phyloP scores from a whole-genome alignment of 2,113 vertebrate genomes.

The Nyctereutes procyonoides region DNA sequence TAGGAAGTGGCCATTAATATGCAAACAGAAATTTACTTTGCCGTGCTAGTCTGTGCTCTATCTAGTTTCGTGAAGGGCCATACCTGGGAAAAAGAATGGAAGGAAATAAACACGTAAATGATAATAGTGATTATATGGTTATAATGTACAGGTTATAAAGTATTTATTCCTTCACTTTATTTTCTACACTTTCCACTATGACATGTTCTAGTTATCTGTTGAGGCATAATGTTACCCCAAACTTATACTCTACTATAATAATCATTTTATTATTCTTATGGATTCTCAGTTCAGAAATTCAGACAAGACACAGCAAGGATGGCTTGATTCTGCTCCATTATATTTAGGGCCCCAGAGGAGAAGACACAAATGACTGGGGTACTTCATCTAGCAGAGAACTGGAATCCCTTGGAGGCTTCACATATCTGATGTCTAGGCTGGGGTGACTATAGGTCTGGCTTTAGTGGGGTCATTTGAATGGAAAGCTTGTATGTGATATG shows the following conservation, averaged over 20 bases:
- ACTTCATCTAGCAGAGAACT: not conserved
- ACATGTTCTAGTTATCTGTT: not conserved
- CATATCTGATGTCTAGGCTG: not conserved
- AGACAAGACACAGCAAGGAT: not conserved
- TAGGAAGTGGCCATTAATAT: not conserved
- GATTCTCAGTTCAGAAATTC: not conserved
- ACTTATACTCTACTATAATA: not conserved
- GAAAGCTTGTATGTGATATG: not conserved
- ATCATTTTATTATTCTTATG: not conserved
- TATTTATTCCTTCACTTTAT: not conserved
- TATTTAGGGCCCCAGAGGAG: not conserved
- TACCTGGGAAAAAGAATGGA: not conserved
- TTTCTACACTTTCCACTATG: not conserved
- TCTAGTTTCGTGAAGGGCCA: not conserved
- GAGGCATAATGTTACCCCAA: not conserved
- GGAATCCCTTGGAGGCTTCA: not conserved
- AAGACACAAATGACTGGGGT: not conserved
- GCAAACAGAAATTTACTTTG: not conserved
- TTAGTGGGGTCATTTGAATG: not conserved
- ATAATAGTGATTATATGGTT: not conserved
- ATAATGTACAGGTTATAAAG: not conserved
- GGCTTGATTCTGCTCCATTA: not conserved
- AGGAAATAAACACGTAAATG: not conserved
- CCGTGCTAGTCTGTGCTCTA: not conserved
- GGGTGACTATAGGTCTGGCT: not conserved